Conservation (phyloP, 2,797 vertebrate species). For the Mormyrus hasselquistii region DNA sequence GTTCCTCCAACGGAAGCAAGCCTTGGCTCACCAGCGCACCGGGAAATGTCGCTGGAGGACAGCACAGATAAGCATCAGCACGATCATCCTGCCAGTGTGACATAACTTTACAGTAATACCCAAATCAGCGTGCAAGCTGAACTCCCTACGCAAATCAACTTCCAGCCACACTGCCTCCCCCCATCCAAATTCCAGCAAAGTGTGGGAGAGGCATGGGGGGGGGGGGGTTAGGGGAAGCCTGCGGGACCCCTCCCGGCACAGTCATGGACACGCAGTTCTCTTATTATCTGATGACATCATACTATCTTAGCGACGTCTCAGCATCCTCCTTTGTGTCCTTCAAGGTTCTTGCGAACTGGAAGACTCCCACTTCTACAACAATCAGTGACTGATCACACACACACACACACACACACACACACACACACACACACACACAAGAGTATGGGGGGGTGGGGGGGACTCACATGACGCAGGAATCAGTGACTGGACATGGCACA, state of each 20-base stretch:
- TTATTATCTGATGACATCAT: not conserved
- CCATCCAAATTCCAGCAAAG: not conserved
- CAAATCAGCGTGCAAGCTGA: conserved; percentile 44
- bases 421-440: not conserved
- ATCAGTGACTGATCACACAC: not conserved
- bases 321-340: not conserved
- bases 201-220: not conserved
- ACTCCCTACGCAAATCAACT: not conserved
- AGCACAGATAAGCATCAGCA: conserved; percentile 32
- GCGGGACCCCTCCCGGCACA: not conserved
- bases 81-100: conserved; percentile 47
- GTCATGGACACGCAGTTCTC: not conserved
- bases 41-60: conserved; percentile 59
- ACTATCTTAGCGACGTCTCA: not conserved
- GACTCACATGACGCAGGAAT: not conserved
- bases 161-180: not conserved
- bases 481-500: not conserved
- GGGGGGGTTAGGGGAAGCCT: not conserved
- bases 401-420: no score
- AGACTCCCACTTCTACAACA: not conserved
- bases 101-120: conserved; percentile 50
- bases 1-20: conserved; percentile 8
- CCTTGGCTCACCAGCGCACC: conserved; percentile 40
- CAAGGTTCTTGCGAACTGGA: not conserved
- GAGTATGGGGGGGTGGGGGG: not conserved